phyloP scores from a whole-genome alignment of 92 coral and sea anemone species.

The Plumapathes pennacea region DNA sequence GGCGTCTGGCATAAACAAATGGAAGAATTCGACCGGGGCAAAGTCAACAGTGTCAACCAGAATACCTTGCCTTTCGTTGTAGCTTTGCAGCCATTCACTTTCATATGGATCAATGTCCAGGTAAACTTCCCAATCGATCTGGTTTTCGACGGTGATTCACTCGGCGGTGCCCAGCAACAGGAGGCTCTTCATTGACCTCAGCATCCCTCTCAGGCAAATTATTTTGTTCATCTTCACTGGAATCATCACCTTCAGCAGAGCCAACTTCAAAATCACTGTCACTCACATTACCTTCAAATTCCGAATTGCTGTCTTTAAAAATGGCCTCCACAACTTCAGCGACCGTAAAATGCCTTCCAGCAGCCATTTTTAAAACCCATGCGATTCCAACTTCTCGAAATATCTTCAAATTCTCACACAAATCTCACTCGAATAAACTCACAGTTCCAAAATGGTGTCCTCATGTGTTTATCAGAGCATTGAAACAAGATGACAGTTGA shows the following conservation, averaged over 20 bases:
- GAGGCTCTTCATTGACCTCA: slow-evolving; percentile 8
- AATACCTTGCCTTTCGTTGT: slow-evolving; percentile 29
- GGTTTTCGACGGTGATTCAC: neutral
- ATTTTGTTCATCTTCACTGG: slow-evolving; percentile 3
- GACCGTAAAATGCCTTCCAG: slow-evolving; percentile 5
- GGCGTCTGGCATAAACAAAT: slow-evolving; percentile 32
- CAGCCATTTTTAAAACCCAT: slow-evolving; percentile 53
- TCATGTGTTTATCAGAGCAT: slow-evolving; percentile 4
- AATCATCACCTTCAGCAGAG: neutral
- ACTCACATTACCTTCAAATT: slow-evolving; percentile 27
- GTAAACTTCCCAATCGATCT: slow-evolving; percentile 26
- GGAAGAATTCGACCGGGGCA: slow-evolving; percentile 39
- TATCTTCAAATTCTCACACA: slow-evolving; percentile 9
- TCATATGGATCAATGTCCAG: slow-evolving; percentile 25
- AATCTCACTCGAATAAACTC: neutral
- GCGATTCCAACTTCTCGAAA: slow-evolving; percentile 4
- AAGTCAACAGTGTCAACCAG: slow-evolving; percentile 42
- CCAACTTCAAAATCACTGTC: slow-evolving; percentile 12
- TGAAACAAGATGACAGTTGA: slow-evolving; percentile 2
- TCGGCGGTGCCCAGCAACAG: neutral
- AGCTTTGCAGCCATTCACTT: slow-evolving; percentile 32
- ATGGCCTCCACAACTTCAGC: slow-evolving; percentile 31
- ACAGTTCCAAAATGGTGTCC: slow-evolving; percentile 6
- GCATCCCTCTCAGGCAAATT: slow-evolving; percentile 3
- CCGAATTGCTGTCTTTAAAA: slow-evolving; percentile 50